Evolutionary conservation across 2,113 vertebrate species (phyloP).

Genomic region (Mixornis gularis): DNA sequence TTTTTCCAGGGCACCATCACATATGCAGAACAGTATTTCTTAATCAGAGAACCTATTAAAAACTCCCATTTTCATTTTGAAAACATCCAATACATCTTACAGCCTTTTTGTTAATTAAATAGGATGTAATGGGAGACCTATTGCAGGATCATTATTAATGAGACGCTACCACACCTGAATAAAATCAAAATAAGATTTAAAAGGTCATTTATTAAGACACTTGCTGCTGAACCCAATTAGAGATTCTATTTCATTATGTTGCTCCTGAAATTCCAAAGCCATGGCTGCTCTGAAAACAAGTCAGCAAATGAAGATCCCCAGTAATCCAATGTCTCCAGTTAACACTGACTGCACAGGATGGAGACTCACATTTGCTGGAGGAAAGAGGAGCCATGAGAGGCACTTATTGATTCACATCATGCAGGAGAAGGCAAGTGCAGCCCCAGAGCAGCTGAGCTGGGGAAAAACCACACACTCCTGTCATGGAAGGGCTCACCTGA

Average conservation of each 20-base stretch:
- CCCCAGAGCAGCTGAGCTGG: neutral
- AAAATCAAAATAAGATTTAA: constrained; percentile 45
- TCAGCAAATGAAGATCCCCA: neutral
- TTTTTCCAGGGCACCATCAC: constrained; percentile 10
- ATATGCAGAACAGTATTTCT: neutral
- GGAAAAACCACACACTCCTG: neutral
- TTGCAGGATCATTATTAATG: neutral
- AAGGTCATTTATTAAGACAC: constrained; percentile 32
- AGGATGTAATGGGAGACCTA: neutral
- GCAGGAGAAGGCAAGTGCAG: neutral
- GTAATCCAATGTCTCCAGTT: neutral
- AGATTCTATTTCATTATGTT: neutral
- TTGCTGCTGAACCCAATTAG: constrained; percentile 23
- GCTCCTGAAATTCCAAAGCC: constrained; percentile 16
- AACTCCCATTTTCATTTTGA: neutral
- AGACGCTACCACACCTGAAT: constrained; percentile 19
- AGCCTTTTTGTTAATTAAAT: constrained; percentile 39
- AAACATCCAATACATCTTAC: constrained; percentile 36
- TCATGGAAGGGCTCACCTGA: neutral
- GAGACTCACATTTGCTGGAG: neutral
- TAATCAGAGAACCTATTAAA: constrained; percentile 38
- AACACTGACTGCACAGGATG: neutral
- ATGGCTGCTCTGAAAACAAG: neutral
- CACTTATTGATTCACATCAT: neutral
- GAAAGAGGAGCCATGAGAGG: neutral